Percentiles rank a stretch among this genome's conserved stretches.
phyloP scores from a whole-genome alignment of 2,113 vertebrate genomes.

The Carassius gibelio region DNA sequence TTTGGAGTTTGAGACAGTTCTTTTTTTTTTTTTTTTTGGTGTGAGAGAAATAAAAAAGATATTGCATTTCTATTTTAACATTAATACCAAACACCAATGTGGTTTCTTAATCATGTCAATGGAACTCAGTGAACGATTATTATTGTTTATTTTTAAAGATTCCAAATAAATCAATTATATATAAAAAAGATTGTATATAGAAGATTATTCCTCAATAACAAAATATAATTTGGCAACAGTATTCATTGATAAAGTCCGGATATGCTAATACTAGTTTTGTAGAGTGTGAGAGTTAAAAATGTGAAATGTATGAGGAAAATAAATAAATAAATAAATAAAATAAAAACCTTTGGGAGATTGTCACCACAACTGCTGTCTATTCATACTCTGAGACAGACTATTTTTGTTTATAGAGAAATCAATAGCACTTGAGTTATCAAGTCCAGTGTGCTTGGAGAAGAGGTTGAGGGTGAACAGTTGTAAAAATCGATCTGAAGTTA shows the following conservation, averaged over 20 bases:
- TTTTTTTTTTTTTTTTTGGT: too few relatives aligned
- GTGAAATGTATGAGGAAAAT: not conserved
- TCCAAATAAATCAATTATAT: too few relatives aligned
- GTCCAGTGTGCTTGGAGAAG: conserved; percentile 73
- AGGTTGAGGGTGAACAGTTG: conserved; percentile 69
- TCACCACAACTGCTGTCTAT: conserved; percentile 64
- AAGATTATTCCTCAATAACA: too few relatives aligned
- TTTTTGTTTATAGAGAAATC: conserved; percentile 93
- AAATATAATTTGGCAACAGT: not conserved
- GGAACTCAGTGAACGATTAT: too few relatives aligned
- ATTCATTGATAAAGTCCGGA: not conserved
- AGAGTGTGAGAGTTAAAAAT: not conserved
- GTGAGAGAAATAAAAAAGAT: too few relatives aligned
- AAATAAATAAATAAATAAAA: not conserved
- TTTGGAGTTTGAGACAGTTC: too few relatives aligned
- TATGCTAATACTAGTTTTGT: not conserved
- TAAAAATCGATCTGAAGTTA: conserved; percentile 91
- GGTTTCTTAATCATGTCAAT: too few relatives aligned
- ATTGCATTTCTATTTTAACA: too few relatives aligned
- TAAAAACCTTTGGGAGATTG: conserved; percentile 27
- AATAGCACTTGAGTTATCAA: conserved; percentile 88
- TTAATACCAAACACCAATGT: too few relatives aligned
- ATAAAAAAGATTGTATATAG: too few relatives aligned
- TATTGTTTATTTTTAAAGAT: too few relatives aligned
- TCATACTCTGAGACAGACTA: conserved; percentile 71